These are phyloP conservation scores for Brenthis daphne DNA, from an alignment of 2,888 invertebrate genomes.

Conservation along the genomic window DNA sequence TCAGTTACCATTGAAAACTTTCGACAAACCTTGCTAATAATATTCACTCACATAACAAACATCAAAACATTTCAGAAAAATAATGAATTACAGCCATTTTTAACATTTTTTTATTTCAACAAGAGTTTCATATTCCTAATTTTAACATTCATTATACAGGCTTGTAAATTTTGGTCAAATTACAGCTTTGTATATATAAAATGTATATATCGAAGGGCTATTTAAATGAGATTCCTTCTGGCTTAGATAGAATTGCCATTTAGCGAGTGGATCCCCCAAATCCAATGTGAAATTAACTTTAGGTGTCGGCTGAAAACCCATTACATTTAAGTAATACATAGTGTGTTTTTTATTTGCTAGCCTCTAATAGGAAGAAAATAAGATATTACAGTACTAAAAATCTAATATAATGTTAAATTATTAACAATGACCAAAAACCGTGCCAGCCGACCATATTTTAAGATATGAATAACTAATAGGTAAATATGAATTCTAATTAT, in stretches of 20 bases:
- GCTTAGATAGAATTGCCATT: constrained; percentile 57
- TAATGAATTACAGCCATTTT: no score
- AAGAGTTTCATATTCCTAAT: background rate
- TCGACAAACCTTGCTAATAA: no score
- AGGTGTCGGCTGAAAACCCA: constrained; percentile 35
- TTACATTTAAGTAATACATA: constrained; percentile 35
- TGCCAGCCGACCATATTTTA: no score
- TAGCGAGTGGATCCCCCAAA: constrained; percentile 51
- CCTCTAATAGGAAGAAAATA: background rate
- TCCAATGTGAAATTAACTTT: constrained; percentile 49
- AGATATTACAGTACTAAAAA: background rate
- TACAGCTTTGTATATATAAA: constrained; percentile 36
- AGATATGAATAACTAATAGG: no score
- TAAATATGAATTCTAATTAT: no score
- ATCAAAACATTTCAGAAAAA: no score
- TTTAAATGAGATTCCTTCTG: constrained; percentile 55
- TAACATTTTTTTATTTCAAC: no score
- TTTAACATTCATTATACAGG: background rate
- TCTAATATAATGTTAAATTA: no score
- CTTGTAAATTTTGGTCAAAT: constrained; percentile 45
- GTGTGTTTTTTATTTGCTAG: background rate
- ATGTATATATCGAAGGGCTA: constrained; percentile 38
- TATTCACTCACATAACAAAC: no score
- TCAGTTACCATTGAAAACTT: no score
- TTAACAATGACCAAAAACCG: no score